Conservation (phyloP, 1,140 invertebrate species). For the Myzus persicae region DNA sequence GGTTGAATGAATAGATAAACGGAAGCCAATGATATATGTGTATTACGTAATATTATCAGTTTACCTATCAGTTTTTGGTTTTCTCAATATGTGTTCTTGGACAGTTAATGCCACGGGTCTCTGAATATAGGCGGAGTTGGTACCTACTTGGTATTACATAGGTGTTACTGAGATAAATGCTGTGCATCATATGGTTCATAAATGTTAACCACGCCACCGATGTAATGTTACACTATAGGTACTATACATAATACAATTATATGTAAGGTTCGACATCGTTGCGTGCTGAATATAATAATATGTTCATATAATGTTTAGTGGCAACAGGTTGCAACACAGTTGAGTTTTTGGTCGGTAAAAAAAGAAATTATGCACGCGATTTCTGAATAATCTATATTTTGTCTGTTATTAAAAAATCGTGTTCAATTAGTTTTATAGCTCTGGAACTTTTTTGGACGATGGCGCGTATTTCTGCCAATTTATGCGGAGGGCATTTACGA, state of each 20-base stretch:
- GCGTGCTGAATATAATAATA: not conserved
- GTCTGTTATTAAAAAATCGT: not conserved
- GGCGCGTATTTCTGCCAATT: not conserved
- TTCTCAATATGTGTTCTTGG: not conserved
- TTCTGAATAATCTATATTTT: not conserved
- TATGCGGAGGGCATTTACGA: not conserved
- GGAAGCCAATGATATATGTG: too few species aligned
- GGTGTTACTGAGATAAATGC: not conserved
- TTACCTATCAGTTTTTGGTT: not conserved
- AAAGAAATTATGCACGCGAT: not conserved
- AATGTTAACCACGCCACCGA: not conserved
- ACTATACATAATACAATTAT: not conserved
- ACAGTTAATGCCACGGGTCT: not conserved
- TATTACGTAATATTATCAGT: too few species aligned
- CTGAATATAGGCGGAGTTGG: not conserved
- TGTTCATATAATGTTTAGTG: too few species aligned
- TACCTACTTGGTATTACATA: too few species aligned
- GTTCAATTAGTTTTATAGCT: slow-evolving; percentile 3
- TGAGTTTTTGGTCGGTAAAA: not conserved
- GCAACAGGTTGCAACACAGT: not conserved
- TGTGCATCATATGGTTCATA: not conserved
- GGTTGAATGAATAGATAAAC: not conserved
- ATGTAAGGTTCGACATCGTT: not conserved
- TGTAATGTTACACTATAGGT: not conserved
- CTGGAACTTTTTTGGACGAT: not conserved